Base-by-base conservation (phyloP, 2,797 vertebrate genomes). In the Nothura maculosa region DNA sequence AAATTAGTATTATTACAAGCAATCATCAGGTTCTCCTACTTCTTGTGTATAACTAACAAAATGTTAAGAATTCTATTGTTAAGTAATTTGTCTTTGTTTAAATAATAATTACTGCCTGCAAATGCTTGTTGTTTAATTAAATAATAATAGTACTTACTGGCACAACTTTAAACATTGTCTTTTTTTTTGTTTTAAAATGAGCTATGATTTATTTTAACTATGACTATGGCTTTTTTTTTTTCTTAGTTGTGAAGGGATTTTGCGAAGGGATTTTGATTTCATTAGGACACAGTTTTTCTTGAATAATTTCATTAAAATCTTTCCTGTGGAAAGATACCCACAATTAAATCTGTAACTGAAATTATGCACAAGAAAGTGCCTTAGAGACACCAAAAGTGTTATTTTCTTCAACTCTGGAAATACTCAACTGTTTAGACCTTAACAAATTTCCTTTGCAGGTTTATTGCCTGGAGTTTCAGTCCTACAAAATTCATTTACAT, bases 81-180 rank as follows among this genome's bases (percentile, higher is more conserved):
- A 94, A 80, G 25, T 62, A 21, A 52, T 93, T 70, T 84, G 13
- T 93, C 43, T 86, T 88, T 91, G 48, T 94, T 96, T 96, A 95
- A 93, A 86, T 24, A 93, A 34, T 85, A 92, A 89, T 94, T 89
- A 81, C n/a, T 17, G 90, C 52, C 3, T 30, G 70, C 42, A 85
- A 69, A 85, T 84, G 5, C 2, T 38, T 91, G 1, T 78, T 89
- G 18, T 8, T 93, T 95, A 96, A 93, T 81, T 94, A 47, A 25
- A 86, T 92, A 87, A 81, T 89, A 80, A 63, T 25, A 73, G 4
- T 74, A 87, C 90, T 94, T 94, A 89, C 10, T 81, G 43, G 17
- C 8, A 89, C 27, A 93, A 83, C 76, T 34, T 43, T 92, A 95
- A 92, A 40, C 21, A 85, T 15, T 76, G 1, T 7, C 12, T 92